Base-by-base conservation (phyloP, 2,888 invertebrate species). In the Nephrocerus scutellatus region DNA sequence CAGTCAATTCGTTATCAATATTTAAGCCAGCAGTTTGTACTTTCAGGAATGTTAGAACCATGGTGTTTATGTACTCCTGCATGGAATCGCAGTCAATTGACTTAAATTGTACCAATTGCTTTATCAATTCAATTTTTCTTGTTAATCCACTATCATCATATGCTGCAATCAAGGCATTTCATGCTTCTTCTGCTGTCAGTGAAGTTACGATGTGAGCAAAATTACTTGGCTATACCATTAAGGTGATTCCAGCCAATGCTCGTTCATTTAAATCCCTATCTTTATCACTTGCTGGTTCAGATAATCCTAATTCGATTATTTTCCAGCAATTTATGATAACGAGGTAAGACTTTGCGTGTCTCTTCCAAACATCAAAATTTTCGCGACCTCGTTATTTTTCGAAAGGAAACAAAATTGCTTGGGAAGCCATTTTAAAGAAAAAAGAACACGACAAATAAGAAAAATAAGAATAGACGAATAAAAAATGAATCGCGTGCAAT, bases 321-420 rank as follows among this genome's bases (percentile, higher is more conserved):
- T 43, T 40, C 44, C 44, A 47, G 23, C 45, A 35, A 9, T 36
- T 24, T 22, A 40, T 48, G 20, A 47, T 36, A 9, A 46, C 39
- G 2, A 50, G 36, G 25, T 41, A 47, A 4, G 48, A 50, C 19
- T 48, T 43, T 22, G 42, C 42, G 23, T 44, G 33, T 21, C 60
- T 66, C 59, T 48, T 62, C 63, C 54, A 60, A 34, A 16, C 32
- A 30, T 50, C 46, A 24, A 45, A 44, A 26, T 48, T 51, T 23
- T 50, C 48, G 13, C 48, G 47, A 8, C 45, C 45, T 21, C 30
- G 36, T 16, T 46, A 28, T 8, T 40, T 36, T 21, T 44, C 39
- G 9, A 43, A 43, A 16, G 38, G 26, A 20, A 46, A 40, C 32
- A 35, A 30, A 7, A 32, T 33, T 18, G 21, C 7, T 18, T 12